Evolutionary conservation across 2,113 vertebrate species (phyloP), one percentile per base, ranked within the genome.

Genomic region (Oreochromis spilurus): DNA sequence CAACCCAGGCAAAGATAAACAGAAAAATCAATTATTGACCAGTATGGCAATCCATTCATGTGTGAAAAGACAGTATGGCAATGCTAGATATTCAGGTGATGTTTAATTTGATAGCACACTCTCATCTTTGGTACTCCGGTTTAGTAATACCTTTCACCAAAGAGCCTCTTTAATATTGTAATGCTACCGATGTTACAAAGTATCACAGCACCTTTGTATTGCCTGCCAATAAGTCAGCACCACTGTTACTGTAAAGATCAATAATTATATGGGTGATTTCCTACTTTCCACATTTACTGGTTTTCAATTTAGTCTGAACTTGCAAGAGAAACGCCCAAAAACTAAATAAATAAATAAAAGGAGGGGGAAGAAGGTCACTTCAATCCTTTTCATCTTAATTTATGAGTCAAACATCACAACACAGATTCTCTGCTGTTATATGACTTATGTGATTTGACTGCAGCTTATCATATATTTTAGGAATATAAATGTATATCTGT

Each of bases 11-110:
- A 84, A 91, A 91, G 88, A 91, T 87, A 79, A 85, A 93, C 92
- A 89, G 79, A 87, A 89, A 93, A 95, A 94, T 93, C 83, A 88
- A 94, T 95, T 96, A 95, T 94, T 94, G 92, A 96, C 90, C 88
- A 84, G 52, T 67, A 45, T 86, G 91, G 89, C 82, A 90, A 88
- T 88, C 80, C 88, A 94, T 83, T 93, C 89, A 83, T 90, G 89
- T 84, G 91, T 93, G 84, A 88, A 93, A 91, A 90, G 79, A 65
- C 83, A 36, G 62, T 82, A 80, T 79, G 53, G 81, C 80, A 60
- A 88, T 84, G 40, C 85, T 21, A 9, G 11, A 88, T 90, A 89
- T 81, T 87, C 58, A 84, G 84, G 83, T 85, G 85, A 79, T 67
- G 86, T 65, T 90, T 36, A 81, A 62, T 84, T 87, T 52, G 17